A percentile compares a stretch with the other conserved stretches of the same genome.
Conservation (phyloP, 2,888 invertebrate genomes). For the Yponomeuta sedellus region DNA sequence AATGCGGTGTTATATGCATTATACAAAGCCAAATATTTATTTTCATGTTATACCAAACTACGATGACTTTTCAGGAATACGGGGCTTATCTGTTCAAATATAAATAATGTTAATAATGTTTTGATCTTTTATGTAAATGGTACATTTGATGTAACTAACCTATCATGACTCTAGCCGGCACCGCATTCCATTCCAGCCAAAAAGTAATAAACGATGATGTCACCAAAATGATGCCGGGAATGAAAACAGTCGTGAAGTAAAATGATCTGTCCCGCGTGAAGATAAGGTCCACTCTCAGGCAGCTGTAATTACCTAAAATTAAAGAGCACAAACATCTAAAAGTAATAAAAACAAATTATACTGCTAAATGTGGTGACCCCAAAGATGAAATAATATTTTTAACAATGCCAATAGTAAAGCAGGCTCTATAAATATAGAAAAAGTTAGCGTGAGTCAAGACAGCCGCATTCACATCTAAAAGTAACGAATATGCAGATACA, state of each 20-base stretch:
- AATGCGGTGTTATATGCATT: too few relatives aligned
- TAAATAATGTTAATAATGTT: not conserved
- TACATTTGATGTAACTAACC: conserved; percentile 76
- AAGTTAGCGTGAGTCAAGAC: conserved; percentile 59
- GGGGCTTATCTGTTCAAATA: not conserved
- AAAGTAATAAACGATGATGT: conserved; percentile 98
- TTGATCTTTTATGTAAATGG: not conserved
- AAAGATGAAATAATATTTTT: conserved; percentile 24
- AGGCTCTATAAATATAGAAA: conserved; percentile 42
- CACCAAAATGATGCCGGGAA: conserved; percentile 96
- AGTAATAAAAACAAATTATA: conserved; percentile 40
- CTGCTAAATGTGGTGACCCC: not conserved
- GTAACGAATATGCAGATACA: conserved; percentile 38
- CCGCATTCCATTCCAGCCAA: conserved; percentile 98
- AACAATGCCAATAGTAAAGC: conserved; percentile 48
- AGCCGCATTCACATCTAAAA: conserved; percentile 58
- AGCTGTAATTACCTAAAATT: conserved; percentile 95
- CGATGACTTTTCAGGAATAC: conserved; percentile 6
- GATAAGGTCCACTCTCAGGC: conserved; percentile 93
- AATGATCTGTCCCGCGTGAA: conserved; percentile 97
- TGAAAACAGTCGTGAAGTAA: conserved; percentile 98
- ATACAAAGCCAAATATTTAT: too few relatives aligned
- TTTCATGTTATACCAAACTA: not conserved
- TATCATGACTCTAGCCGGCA: conserved; percentile 97
- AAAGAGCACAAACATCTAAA: conserved; percentile 58